Base-by-base conservation (phyloP, 1,140 invertebrate genomes). In the Zaprionus vittiger region DNA sequence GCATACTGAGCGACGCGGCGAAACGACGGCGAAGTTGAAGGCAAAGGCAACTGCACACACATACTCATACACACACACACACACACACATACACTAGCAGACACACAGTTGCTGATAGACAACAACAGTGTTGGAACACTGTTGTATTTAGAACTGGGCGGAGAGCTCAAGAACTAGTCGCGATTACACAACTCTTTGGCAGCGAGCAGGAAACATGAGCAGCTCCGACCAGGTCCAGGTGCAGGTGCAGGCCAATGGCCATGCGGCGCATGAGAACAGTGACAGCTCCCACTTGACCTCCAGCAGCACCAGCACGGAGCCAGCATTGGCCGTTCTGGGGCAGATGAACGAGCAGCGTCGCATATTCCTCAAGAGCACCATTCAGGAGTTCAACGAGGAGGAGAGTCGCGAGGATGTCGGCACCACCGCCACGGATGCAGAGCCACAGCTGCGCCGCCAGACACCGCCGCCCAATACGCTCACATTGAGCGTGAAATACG, bases 271-370 rank as follows among this genome's bases (percentile, higher is more conserved):
- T 31, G 68, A 59, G 52, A 67, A 80, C 44, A 26, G 20, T 31
- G 6, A 22, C 41, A 24, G 11, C 41, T 26, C 49, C 34, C 28
- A 65, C 34, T 57, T 60, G 22, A 24, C 17, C 49, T 9, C n/a
- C 67, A 9, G 17, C 38, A 3, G 11, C 71, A 55, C 14, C 71
- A 55, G 7, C 34, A 41, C 54, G 57, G 22, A 26, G 56, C 38
- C 60, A 9, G 31, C 65, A 9, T 75, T 80, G 38, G 66, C 92
- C 14, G 73, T 90, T 26, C 63, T 92, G 28, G 76, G 84, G 0
- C 91, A 91, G 54, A 38, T 92, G n/a, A 90, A 90, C 56, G 91
- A 92, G 26, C 91, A 92, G 70, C 87, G 91, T 17, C 77, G 87
- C 9, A 74, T 84, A 11, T 92, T 92, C 34, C 70, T 92, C 2